These are phyloP conservation scores for Sisyra nigra DNA, from an alignment of 2,888 invertebrate species.

Conservation along the genomic window DNA sequence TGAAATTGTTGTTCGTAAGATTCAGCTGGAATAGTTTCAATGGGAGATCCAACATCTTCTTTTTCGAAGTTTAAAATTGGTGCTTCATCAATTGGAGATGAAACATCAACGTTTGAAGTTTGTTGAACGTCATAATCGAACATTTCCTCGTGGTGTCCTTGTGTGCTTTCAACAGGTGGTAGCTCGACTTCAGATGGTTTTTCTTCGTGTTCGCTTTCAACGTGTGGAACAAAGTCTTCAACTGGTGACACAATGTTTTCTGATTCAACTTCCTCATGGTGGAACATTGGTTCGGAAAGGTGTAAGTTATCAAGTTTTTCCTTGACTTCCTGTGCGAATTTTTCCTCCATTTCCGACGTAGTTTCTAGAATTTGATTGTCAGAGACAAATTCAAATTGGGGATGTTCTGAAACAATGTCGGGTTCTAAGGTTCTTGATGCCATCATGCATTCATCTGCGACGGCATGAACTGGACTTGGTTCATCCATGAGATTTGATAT, in stretches of 20 bases:
- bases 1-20: background rate
- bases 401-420: conserved; percentile 20
- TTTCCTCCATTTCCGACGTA: background rate
- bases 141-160: background rate
- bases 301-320: background rate
- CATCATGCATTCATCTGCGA: conserved; percentile 1
- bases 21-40: conserved; percentile 1
- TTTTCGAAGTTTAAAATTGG: conserved; percentile 2
- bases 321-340: background rate
- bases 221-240: conserved; percentile 7
- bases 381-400: conserved; percentile 12
- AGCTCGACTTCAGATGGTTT: conserved; percentile 5
- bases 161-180: conserved; percentile 3
- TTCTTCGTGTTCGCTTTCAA: too few relatives aligned
- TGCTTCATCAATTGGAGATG: background rate
- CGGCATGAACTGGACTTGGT: background rate
- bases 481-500: background rate
- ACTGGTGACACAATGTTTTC: conserved; percentile 8
- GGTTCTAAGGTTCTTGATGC: background rate
- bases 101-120: background rate
- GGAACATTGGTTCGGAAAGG: background rate
- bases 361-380: background rate
- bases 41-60: conserved; percentile 1
- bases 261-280: background rate
- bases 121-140: background rate